Evolutionary conservation across 2,888 invertebrate species (phyloP).

Genomic region (Peribatodes rhomboidaria): DNA sequence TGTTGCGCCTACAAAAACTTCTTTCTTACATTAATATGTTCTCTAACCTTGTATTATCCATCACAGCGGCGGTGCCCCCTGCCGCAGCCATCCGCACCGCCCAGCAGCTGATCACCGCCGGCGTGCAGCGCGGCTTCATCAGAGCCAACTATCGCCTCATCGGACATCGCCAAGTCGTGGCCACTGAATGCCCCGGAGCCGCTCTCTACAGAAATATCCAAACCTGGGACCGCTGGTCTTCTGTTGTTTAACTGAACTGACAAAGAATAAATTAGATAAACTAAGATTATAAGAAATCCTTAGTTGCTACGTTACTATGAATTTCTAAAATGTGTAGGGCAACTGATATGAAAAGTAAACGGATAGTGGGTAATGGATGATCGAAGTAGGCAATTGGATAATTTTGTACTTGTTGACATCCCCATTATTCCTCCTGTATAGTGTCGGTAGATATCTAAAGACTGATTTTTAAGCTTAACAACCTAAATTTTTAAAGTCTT

Average conservation of each 20-base stretch:
- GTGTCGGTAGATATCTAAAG: too few relatives aligned
- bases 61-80: conserved; percentile 86
- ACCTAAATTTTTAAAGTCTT: too few relatives aligned
- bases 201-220: conserved; percentile 87
- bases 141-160: conserved; percentile 85
- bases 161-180: conserved; percentile 84
- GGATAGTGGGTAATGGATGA: too few relatives aligned
- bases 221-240: conserved; percentile 82
- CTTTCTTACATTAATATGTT: not conserved
- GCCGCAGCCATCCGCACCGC: conserved; percentile 82
- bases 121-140: conserved; percentile 87
- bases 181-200: conserved; percentile 90
- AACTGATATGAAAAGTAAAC: too few relatives aligned
- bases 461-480: too few relatives aligned
- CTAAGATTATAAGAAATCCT: too few relatives aligned
- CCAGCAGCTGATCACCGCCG: conserved; percentile 85
- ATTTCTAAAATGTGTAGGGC: too few relatives aligned
- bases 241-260: conserved; percentile 5
- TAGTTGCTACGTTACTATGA: too few relatives aligned
- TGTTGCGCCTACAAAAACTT: too few relatives aligned
- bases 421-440: too few relatives aligned
- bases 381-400: too few relatives aligned
- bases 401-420: too few relatives aligned
- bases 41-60: not conserved
- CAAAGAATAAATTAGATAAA: not conserved